These are phyloP conservation scores for Gallinago media DNA, from an alignment of 2,113 vertebrate species.

Conservation along the genomic window DNA sequence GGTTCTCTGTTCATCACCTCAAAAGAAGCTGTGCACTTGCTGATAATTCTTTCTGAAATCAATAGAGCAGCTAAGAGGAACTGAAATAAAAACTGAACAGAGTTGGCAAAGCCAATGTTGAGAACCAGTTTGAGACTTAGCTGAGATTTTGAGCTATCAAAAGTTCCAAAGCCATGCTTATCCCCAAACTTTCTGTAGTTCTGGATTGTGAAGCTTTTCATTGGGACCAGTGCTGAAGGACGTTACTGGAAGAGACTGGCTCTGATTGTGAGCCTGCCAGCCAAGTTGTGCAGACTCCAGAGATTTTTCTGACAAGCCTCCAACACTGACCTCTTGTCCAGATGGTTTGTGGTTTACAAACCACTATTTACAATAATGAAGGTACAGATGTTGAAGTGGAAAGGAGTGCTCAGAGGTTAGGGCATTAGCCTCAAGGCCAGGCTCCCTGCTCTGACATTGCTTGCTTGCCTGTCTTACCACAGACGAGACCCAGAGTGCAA, in stretches of 20 bases:
- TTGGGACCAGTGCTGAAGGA: neutral
- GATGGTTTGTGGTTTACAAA: constrained; percentile 23
- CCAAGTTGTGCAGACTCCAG: neutral
- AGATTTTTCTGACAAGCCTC: neutral
- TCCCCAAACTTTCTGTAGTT: neutral
- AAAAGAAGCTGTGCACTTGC: neutral
- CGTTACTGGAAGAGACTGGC: neutral
- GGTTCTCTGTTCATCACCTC: neutral
- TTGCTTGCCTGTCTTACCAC: neutral
- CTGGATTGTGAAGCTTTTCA: neutral
- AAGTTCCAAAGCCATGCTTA: neutral
- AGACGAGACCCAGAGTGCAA: neutral
- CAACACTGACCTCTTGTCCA: neutral
- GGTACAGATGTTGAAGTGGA: constrained; percentile 7
- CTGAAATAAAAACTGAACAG: neutral
- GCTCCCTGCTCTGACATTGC: neutral
- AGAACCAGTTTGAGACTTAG: neutral
- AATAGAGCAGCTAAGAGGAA: neutral
- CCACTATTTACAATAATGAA: constrained; percentile 11
- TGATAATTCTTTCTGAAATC: constrained; percentile 9
- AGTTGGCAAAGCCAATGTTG: neutral
- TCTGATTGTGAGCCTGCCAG: neutral
- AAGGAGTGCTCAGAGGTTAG: neutral
- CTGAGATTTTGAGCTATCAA: neutral
- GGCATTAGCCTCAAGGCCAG: neutral